A percentile compares a stretch with the other conserved stretches of the same genome.
These are phyloP conservation scores for Periophthalmus modestus DNA, from an alignment of 2,113 vertebrate genomes.

Conservation along the genomic window DNA sequence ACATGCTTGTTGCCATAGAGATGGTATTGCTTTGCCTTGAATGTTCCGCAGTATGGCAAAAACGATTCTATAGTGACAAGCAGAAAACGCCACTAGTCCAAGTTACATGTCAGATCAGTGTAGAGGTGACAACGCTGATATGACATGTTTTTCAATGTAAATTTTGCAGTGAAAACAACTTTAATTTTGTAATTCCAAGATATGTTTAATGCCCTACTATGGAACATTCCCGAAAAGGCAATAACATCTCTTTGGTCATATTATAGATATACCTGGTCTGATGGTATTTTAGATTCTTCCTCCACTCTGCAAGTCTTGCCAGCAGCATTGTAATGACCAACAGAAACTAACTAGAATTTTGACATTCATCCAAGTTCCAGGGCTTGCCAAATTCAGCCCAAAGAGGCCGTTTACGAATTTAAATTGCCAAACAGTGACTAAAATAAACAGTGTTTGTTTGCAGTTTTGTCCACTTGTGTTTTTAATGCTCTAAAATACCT, in stretches of 20 bases:
- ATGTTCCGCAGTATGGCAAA: background rate
- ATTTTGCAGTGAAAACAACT: background rate
- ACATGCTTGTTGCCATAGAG: background rate
- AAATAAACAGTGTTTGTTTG: background rate
- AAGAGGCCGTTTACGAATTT: background rate
- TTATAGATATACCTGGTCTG: too few species aligned
- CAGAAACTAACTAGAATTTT: background rate
- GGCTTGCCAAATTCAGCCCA: background rate
- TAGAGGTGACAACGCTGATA: too few species aligned
- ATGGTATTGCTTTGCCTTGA: background rate
- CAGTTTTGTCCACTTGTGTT: background rate
- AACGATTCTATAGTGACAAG: too few species aligned
- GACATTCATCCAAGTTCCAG: background rate
- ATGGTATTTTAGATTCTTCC: background rate
- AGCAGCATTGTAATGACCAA: background rate
- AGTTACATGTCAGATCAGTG: too few species aligned
- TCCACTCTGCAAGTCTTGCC: background rate
- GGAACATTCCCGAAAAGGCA: too few species aligned
- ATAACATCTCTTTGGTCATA: too few species aligned
- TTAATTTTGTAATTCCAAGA: too few species aligned
- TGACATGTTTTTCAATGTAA: too few species aligned
- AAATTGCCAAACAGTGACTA: background rate
- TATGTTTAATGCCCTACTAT: too few species aligned
- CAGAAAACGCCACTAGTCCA: too few species aligned
- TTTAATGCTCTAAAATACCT: too few species aligned